Percentiles rank a stretch among this genome's conserved stretches.
Conservation (phyloP, 2,888 invertebrate species). For the Morpho deidamia region DNA sequence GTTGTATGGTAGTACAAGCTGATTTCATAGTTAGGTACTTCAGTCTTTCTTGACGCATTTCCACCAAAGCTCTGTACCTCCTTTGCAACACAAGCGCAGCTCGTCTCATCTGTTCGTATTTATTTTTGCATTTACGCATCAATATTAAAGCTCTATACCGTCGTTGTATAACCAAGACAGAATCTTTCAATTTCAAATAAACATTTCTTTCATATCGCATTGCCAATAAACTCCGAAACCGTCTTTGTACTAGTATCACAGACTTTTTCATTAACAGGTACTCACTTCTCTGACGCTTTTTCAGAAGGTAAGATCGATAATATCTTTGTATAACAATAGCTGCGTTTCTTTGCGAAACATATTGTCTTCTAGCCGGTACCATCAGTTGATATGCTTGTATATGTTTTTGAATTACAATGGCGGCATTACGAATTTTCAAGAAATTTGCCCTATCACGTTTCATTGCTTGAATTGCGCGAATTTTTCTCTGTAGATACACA, state of each 20-base stretch:
- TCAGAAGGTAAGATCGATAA: slow-evolving; percentile 37
- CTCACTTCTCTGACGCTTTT: slow-evolving; percentile 28
- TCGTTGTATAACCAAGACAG: slow-evolving; percentile 45
- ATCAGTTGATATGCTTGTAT: slow-evolving; percentile 54
- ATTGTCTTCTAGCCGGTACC: slow-evolving; percentile 38
- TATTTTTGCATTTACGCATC: slow-evolving; percentile 32
- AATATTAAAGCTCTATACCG: slow-evolving; percentile 37
- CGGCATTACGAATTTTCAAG: slow-evolving; percentile 48
- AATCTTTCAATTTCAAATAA: slow-evolving; percentile 36
- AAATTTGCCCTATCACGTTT: slow-evolving; percentile 50
- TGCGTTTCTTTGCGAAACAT: slow-evolving; percentile 38
- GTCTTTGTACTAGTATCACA: slow-evolving; percentile 45
- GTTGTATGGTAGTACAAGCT: slow-evolving; percentile 55
- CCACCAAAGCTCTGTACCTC: slow-evolving; percentile 50
- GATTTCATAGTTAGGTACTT: slow-evolving; percentile 40
- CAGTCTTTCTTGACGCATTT: slow-evolving; percentile 45
- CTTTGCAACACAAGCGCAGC: slow-evolving; percentile 48
- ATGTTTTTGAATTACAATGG: slow-evolving; percentile 65
- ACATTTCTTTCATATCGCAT: slow-evolving; percentile 47
- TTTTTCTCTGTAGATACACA: slow-evolving; percentile 68
- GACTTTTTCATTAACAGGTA: slow-evolving; percentile 34
- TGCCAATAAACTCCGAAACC: slow-evolving; percentile 53
- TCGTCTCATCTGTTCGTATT: slow-evolving; percentile 29
- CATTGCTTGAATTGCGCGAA: slow-evolving; percentile 61
- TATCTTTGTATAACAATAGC: slow-evolving; percentile 36